Evolutionary conservation across 2,888 invertebrate species (phyloP), one percentile per base, ranked within the genome.

Genomic region (Mystacides longicornis): DNA sequence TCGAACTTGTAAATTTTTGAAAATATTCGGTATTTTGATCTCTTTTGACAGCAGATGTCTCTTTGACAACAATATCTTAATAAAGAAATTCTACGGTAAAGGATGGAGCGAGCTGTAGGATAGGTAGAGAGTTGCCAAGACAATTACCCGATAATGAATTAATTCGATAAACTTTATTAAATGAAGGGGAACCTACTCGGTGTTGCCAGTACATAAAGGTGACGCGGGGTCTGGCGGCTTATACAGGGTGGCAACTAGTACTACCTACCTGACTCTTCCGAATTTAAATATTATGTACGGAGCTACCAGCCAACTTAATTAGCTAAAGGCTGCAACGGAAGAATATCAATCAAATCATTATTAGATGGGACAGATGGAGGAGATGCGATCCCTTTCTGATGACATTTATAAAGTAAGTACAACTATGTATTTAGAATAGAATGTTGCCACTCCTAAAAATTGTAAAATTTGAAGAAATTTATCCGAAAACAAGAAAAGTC

Each of bases 131-230:
- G 53, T 60, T 60, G 51, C 58, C 43, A 58, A 59, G 58, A 61
- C 59, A 61, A 61, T 61, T 61, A 49, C 22, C 52, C 59, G 53
- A 59, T 59, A 59, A 59, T 56, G 56, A 59, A 59, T 59, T 56
- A 59, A 59, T 59, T 54, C 56, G 59, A 56, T 56, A 57, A 60
- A 60, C 55, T 60, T 59, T 57, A 61, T 61, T 54, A 60, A 60
- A 57, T 52, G 59, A 59, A 57, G 48, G 50, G 57, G 47, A 47
- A 54, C 51, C 42, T 52, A 48, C 48, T 16, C 5, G 23, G 20
- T 22, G 22, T 16, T 23, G n/a, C 48, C 7, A 7, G n/a, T 46
- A 22, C 21, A 18, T 46, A 49, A 51, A 33, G 21, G 46, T 47
- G 55, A 49, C 47, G 55, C 47, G 31, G 56, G 48, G 52, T 49